These are phyloP conservation scores for Stegastes partitus DNA, from an alignment of 2,113 vertebrate species.

Conservation along the genomic window DNA sequence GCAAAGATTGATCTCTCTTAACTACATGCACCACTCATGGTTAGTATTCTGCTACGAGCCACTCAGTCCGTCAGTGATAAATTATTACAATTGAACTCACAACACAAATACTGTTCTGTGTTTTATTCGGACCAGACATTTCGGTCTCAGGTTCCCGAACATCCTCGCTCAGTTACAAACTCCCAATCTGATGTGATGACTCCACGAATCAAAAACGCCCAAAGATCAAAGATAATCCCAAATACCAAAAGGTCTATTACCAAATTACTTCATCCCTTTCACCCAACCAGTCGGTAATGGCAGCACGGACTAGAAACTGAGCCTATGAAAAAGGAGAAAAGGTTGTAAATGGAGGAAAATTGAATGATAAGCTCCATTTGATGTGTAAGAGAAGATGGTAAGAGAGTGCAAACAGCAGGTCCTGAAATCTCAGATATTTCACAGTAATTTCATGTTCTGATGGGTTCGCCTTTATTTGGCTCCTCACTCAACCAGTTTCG, in stretches of 20 bases:
- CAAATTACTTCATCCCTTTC: slow-evolving; percentile 47
- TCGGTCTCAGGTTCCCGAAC: slow-evolving; percentile 15
- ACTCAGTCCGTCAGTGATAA: slow-evolving; percentile 40
- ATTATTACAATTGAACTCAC: slow-evolving; percentile 38
- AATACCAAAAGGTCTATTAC: slow-evolving; percentile 44
- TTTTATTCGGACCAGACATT: slow-evolving; percentile 30
- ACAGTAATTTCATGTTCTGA: slow-evolving; percentile 51
- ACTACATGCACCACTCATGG: slow-evolving; percentile 43
- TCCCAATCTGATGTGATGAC: slow-evolving; percentile 38
- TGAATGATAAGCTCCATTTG: slow-evolving; percentile 65
- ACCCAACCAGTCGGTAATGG: slow-evolving; percentile 27
- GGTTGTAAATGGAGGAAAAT: slow-evolving; percentile 62
- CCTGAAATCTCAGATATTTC: slow-evolving; percentile 35
- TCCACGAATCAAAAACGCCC: slow-evolving; percentile 37
- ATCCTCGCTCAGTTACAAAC: slow-evolving; percentile 21
- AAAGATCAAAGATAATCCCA: slow-evolving; percentile 56
- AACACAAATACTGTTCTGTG: slow-evolving; percentile 45
- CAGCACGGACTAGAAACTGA: slow-evolving; percentile 38
- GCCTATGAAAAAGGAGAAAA: slow-evolving; percentile 26
- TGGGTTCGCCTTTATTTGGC: slow-evolving; percentile 57
- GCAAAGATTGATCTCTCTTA: slow-evolving; percentile 49
- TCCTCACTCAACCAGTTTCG: slow-evolving; percentile 47
- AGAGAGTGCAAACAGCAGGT: slow-evolving; percentile 53
- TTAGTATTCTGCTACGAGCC: slow-evolving; percentile 35
- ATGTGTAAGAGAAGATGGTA: slow-evolving; percentile 42